phyloP scores from a whole-genome alignment of 2,797 vertebrate species.

The Micromesistius poutassou region DNA sequence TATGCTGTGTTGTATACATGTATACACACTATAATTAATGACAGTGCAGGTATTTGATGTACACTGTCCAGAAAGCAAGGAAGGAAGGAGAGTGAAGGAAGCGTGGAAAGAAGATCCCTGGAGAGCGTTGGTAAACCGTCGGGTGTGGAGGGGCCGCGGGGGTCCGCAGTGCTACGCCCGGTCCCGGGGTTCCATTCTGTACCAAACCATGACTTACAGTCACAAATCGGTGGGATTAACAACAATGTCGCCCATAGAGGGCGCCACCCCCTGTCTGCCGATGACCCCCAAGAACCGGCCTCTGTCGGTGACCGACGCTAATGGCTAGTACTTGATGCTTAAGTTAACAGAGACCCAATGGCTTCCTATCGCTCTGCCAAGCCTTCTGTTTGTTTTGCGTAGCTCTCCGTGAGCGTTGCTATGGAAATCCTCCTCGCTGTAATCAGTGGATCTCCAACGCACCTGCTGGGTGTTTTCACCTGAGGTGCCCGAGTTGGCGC shows the following conservation, averaged over 20 bases:
- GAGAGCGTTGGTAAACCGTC: no score
- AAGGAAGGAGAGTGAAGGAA: no score
- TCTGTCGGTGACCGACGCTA: background rate
- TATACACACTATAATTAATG: background rate
- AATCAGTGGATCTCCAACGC: background rate
- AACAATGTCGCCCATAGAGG: background rate
- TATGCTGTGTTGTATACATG: background rate
- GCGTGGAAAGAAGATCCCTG: no score
- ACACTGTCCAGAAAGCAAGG: background rate
- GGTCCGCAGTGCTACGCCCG: no score
- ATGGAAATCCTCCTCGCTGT: background rate
- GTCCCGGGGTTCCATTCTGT: background rate
- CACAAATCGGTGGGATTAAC: background rate
- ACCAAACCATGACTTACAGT: background rate
- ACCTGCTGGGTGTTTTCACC: background rate
- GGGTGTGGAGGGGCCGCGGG: no score
- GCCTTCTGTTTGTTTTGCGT: background rate
- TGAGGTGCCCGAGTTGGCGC: background rate
- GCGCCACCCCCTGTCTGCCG: background rate
- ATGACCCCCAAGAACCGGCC: background rate
- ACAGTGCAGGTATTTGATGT: background rate
- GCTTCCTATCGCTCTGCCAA: background rate
- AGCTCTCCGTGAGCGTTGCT: background rate
- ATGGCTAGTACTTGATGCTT: background rate
- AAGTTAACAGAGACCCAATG: background rate